phyloP scores from a whole-genome alignment of 2,888 invertebrate species.

The Autographa pulchrina region DNA sequence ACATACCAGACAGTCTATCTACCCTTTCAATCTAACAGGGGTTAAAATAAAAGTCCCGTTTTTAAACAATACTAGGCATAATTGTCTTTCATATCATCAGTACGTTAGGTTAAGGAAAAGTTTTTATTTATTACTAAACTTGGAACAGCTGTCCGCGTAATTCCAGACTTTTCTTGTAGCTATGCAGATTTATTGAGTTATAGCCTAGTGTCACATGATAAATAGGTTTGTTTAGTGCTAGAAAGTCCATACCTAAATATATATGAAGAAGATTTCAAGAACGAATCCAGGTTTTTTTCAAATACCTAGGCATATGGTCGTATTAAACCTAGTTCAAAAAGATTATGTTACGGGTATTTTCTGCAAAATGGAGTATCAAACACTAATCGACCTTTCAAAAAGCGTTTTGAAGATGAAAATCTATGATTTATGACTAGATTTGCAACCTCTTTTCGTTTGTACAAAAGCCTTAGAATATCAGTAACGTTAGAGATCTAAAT shows the following conservation, averaged over 20 bases:
- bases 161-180: constrained; percentile 30
- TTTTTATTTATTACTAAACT: constrained; percentile 59
- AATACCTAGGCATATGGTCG: too few species aligned
- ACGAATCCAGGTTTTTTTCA: too few species aligned
- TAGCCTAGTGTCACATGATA: background rate
- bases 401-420: background rate
- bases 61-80: constrained; percentile 33
- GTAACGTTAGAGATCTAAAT: background rate
- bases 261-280: too few species aligned
- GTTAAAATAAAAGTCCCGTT: background rate
- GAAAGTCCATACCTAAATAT: too few species aligned
- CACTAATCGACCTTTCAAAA: background rate
- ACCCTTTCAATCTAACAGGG: background rate
- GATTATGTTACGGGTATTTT: background rate
- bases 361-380: background rate
- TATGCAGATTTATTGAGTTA: background rate
- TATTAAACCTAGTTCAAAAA: too few species aligned
- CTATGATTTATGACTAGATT: background rate
- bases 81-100: constrained; percentile 27
- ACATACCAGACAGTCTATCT: background rate
- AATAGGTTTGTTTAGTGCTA: background rate
- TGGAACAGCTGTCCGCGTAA: constrained; percentile 47
- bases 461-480: background rate
- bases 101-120: constrained; percentile 29
- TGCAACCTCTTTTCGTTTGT: background rate